Evolutionary conservation across 1,140 invertebrate species (phyloP).

Genomic region (Dreissena polymorpha): DNA sequence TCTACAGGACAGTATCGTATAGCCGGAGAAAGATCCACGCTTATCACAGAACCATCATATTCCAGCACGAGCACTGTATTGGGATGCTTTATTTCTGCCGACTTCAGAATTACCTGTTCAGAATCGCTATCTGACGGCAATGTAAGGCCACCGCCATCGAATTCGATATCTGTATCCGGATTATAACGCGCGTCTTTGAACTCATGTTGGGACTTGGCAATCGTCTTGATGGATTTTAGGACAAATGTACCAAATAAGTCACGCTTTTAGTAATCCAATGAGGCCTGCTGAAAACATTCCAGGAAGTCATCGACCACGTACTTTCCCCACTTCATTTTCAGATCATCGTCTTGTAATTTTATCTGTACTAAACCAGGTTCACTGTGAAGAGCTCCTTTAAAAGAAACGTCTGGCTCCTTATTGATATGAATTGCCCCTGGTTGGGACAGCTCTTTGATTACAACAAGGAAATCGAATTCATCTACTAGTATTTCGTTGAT

Average conservation of each 20-base stretch:
- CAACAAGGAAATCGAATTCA: constrained; percentile 12
- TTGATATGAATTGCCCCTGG: background rate
- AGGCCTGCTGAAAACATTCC: background rate
- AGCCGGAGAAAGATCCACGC: background rate
- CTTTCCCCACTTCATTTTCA: background rate
- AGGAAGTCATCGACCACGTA: background rate
- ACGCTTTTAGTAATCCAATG: background rate
- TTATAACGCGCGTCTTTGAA: background rate
- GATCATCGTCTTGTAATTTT: background rate
- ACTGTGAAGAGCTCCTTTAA: background rate
- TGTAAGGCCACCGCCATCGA: background rate
- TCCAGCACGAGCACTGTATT: background rate
- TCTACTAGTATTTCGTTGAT: background rate
- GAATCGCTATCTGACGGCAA: background rate
- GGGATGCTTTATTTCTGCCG: background rate
- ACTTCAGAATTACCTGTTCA: background rate
- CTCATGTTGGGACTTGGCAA: background rate
- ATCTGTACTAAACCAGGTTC: background rate
- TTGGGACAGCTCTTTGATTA: background rate
- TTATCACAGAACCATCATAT: background rate
- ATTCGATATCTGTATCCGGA: background rate
- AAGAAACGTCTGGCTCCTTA: background rate
- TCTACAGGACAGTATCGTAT: background rate
- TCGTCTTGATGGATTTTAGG: background rate
- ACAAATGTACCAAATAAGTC: background rate